Percentiles rank a stretch among this genome's conserved stretches.
phyloP scores from a whole-genome alignment of 2,113 vertebrate species.

The Apodemus sylvaticus region DNA sequence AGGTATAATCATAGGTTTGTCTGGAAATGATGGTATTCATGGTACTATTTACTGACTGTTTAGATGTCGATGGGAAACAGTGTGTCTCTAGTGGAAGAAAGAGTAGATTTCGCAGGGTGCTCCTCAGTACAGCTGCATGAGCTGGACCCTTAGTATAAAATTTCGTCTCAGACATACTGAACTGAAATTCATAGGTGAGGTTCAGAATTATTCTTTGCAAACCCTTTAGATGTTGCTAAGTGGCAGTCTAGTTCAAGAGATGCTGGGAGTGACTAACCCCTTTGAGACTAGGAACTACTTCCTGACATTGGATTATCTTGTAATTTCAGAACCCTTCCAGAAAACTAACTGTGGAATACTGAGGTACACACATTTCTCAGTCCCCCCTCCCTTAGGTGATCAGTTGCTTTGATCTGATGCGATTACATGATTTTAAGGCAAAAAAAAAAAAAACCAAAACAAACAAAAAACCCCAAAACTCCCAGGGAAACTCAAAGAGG shows the following conservation, averaged over 20 bases:
- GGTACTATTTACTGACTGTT: not conserved
- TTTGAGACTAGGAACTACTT: not conserved
- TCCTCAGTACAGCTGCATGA: not conserved
- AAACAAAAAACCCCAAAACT: not conserved
- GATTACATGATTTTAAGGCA: not conserved
- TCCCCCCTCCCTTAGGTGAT: not conserved
- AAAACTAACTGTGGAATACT: not conserved
- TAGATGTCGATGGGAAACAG: not conserved
- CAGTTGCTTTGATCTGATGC: not conserved
- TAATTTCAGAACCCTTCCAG: not conserved
- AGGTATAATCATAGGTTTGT: not conserved
- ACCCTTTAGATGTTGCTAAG: not conserved
- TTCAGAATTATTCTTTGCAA: not conserved
- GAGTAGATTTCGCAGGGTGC: not conserved
- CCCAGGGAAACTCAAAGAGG: not conserved
- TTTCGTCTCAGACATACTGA: not conserved
- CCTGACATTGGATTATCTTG: not conserved
- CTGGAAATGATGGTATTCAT: not conserved
- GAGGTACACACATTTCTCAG: not conserved
- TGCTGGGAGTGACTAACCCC: not conserved
- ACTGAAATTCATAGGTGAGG: not conserved
- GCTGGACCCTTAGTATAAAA: not conserved
- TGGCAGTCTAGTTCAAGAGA: not conserved
- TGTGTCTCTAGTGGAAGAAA: not conserved
- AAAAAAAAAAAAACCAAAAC: not conserved